Conservation (phyloP, 1,140 invertebrate genomes). For the Nephila pilipes region DNA sequence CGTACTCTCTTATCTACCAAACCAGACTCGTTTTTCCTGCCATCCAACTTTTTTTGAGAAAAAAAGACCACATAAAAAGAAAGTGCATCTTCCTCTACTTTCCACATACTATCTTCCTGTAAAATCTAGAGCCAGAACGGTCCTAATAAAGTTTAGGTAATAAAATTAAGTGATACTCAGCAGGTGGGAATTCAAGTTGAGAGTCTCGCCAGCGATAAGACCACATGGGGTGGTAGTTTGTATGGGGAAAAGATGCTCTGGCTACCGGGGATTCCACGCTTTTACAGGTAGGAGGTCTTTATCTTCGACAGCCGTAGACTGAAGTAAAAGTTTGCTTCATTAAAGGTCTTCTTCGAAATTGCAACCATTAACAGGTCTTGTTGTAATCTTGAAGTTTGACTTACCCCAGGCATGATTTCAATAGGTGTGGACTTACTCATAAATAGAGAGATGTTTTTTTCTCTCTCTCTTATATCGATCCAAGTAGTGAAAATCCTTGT, state of each 20-base stretch:
- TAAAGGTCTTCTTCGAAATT: not conserved
- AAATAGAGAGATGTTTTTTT: too few relatives aligned
- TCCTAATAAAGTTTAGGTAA: constrained; percentile 63
- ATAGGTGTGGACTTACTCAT: too few relatives aligned
- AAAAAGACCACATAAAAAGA: constrained; percentile 19
- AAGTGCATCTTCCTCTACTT: not conserved
- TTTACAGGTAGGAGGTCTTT: constrained; percentile 32
- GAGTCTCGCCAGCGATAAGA: constrained; percentile 6
- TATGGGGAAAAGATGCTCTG: not conserved
- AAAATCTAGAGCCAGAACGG: constrained; percentile 19
- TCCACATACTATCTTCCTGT: constrained; percentile 2
- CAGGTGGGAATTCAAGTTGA: constrained; percentile 47
- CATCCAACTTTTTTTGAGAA: not conserved
- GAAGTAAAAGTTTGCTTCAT: constrained; percentile 22
- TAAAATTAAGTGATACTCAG: constrained; percentile 65
- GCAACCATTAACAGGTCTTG: not conserved
- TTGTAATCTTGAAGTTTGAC: not conserved
- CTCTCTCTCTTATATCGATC: too few relatives aligned
- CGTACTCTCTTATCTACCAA: not conserved
- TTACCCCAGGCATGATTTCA: not conserved
- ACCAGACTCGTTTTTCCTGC: not conserved
- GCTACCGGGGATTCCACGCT: constrained; percentile 9
- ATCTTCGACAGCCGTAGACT: not conserved
- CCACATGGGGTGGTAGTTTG: constrained; percentile 25
- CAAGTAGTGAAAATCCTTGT: too few relatives aligned